Evolutionary conservation across 2,888 invertebrate species (phyloP), one percentile per base, ranked within the genome.

Genomic region (Mythimna albipuncta): DNA sequence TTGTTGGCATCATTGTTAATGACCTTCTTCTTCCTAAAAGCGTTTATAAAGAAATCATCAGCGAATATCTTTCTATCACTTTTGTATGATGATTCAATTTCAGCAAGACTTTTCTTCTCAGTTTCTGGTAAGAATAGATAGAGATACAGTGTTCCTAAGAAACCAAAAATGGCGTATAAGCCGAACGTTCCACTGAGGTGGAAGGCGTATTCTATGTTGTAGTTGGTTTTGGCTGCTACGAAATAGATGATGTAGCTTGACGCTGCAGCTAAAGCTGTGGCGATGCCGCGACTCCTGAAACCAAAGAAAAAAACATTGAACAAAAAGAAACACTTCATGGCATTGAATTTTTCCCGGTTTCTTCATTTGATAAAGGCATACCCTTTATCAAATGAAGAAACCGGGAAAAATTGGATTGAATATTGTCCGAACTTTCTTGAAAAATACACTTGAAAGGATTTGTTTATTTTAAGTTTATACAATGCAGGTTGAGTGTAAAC

Each of bases 71-170:
- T 93, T 21, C 85, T 90, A 62, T 93, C 89, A 3, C 95, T 93
- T 81, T 94, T 94, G 78, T 96, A 97, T 61, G 89, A 94, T 0
- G 91, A 90, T 90, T 97, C 97, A 21, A 97, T 97, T 89, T 97
- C 96, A n/a, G 94, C 92, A 19, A 97, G 88, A 35, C 94, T 86
- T 75, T 93, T 96, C 7, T 93, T 94, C 84, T 97, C 97, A 0
- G 97, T 97, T 89, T 97, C 97, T 38, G 97, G 97, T 74, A 97
- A 83, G 77, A 93, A 94, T 82, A 96, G 93, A 84, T 96, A 97
- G 7, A 97, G 91, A 80, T 96, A 96, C 1, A 96, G 68, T 1
- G 96, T 93, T 57, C 97, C 97, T 4, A 96, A 67, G 19, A 96
- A 87, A 5, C 95, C 96, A 21, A 96, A 91, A 7, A 86, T 81